These are phyloP conservation scores for Melanophora roralis DNA, from an alignment of 2,888 invertebrate genomes.

Conservation along the genomic window DNA sequence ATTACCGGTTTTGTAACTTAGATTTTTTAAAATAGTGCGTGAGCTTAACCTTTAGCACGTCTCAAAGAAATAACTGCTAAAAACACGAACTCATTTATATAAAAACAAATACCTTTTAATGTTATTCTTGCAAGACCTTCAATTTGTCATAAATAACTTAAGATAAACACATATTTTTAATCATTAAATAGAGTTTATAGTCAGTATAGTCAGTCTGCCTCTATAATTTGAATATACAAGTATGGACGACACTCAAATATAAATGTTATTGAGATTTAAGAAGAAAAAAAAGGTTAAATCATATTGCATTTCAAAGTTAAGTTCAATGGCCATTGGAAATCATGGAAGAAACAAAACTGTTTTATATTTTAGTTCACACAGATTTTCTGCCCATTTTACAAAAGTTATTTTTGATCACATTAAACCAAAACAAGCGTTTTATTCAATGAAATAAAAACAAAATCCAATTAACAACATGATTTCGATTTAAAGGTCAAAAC, in stretches of 20 bases:
- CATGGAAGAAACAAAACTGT: background rate
- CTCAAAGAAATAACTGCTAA: no score
- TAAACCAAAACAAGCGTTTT: no score
- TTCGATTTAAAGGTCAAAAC: conserved; percentile 45
- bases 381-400: no score
- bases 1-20: background rate
- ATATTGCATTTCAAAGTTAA: background rate
- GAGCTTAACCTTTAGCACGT: no score
- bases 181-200: background rate
- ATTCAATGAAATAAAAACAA: background rate
- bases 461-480: conserved; percentile 26
- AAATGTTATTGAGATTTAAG: background rate
- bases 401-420: no score
- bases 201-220: background rate
- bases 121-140: background rate
- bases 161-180: background rate
- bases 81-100: background rate
- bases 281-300: background rate
- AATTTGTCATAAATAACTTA: background rate
- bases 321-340: background rate
- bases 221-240: background rate
- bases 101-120: background rate
- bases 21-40: no score
- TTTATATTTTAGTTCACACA: background rate
- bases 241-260: background rate